Conservation (phyloP, 2,888 invertebrate species). For the Dynastes hyllus region DNA sequence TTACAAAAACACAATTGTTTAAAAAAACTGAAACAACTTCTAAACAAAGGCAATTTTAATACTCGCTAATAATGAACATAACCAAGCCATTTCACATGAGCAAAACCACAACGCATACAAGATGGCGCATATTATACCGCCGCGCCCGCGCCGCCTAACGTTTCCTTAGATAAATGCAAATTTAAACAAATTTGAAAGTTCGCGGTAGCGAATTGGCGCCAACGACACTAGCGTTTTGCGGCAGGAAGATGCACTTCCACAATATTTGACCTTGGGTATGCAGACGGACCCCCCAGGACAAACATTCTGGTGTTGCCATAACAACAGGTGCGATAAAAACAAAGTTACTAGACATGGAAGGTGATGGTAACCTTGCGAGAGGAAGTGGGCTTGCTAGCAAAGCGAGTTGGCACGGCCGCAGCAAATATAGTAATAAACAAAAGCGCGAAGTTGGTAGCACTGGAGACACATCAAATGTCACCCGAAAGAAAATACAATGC, state of each 20-base stretch:
- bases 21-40: not conserved
- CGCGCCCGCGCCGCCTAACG: not conserved
- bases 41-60: not conserved
- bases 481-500: no score
- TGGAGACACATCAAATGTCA: no score
- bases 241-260: not conserved
- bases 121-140: not conserved
- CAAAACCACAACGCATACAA: not conserved
- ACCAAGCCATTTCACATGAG: not conserved
- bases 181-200: conserved; percentile 4
- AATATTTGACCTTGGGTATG: conserved; percentile 6
- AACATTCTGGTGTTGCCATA: no score
- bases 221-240: not conserved
- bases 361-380: no score
- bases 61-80: not conserved
- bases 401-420: no score
- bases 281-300: not conserved
- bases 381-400: no score
- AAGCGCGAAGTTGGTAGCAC: no score
- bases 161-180: not conserved
- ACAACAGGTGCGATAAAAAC: no score
- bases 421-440: no score
- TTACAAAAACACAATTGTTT: conserved; percentile 4
- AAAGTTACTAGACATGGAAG: no score
- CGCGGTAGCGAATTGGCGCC: not conserved